Percentiles rank a stretch among this genome's conserved stretches.
Conservation (phyloP, 2,797 vertebrate genomes). For the Amniataba percoides region DNA sequence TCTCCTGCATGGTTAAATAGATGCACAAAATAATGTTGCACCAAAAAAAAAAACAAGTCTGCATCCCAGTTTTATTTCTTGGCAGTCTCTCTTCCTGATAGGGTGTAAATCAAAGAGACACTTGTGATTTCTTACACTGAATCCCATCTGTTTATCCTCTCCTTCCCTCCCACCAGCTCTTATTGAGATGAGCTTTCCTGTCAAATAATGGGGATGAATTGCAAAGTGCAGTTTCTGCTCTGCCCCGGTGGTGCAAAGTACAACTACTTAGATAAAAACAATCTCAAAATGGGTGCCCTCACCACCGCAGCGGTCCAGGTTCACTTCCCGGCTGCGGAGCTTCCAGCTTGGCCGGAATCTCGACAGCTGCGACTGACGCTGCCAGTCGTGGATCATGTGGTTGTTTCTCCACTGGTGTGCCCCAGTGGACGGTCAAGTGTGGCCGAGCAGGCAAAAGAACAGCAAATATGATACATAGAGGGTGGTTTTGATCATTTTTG, state of each 20-base stretch:
- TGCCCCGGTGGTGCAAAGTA: slow-evolving; percentile 6
- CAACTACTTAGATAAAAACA: slow-evolving; percentile 25
- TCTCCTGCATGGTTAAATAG: not conserved
- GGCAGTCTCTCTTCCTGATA: slow-evolving; percentile 14
- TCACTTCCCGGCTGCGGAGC: slow-evolving; percentile 9
- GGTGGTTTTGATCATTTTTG: not conserved
- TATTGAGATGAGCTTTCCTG: slow-evolving; percentile 28
- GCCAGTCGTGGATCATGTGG: slow-evolving; percentile 15
- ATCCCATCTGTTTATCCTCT: slow-evolving; percentile 29
- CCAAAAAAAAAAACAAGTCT: not conserved
- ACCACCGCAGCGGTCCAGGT: not conserved
- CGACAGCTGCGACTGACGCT: slow-evolving; percentile 12
- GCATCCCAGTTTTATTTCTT: slow-evolving; percentile 1
- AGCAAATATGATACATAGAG: not conserved
- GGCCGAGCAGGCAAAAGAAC: not conserved
- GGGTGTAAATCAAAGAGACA: slow-evolving; percentile 46
- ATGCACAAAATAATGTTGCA: not conserved
- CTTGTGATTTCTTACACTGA: slow-evolving; percentile 23
- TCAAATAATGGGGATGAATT: slow-evolving; percentile 39
- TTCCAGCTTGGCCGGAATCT: slow-evolving; percentile 20
- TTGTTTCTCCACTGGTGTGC: slow-evolving; percentile 16
- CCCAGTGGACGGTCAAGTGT: not conserved
- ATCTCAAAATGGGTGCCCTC: slow-evolving; percentile 29
- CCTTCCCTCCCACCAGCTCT: not conserved
- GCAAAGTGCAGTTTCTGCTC: slow-evolving; percentile 10